These are phyloP conservation scores for Molorchus minor DNA, from an alignment of 2,888 invertebrate species.

Conservation along the genomic window DNA sequence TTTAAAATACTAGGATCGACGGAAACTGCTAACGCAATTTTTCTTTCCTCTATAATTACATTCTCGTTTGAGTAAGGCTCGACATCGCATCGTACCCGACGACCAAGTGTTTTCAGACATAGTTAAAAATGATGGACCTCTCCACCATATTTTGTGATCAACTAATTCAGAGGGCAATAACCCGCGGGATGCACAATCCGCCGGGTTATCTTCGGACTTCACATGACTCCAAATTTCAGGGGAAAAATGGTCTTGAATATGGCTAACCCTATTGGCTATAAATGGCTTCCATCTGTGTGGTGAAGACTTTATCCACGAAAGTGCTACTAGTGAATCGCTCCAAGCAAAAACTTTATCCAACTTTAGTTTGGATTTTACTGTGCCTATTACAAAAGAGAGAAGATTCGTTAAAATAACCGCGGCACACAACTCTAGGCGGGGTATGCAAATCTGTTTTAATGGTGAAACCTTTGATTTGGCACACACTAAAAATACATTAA, in stretches of 20 bases:
- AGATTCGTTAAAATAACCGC: too few relatives aligned
- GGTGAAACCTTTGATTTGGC: too few relatives aligned
- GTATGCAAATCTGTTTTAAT: too few relatives aligned
- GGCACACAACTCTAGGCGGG: too few relatives aligned
- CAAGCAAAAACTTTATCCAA: not conserved
- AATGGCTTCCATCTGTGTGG: not conserved
- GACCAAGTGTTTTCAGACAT: not conserved
- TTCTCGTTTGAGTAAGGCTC: not conserved
- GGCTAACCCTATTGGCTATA: not conserved
- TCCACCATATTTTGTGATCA: not conserved
- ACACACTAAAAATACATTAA: too few relatives aligned
- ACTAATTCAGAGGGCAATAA: not conserved
- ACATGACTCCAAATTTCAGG: not conserved
- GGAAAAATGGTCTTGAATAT: not conserved
- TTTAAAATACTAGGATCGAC: not conserved
- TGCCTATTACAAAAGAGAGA: too few relatives aligned
- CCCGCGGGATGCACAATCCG: not conserved
- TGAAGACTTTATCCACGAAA: slow-evolving; percentile 6
- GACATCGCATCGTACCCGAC: not conserved
- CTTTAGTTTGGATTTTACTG: not conserved
- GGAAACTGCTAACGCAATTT: not conserved
- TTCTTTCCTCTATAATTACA: not conserved
- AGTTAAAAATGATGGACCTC: not conserved
- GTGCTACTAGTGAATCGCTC: not conserved
- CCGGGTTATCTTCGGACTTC: not conserved